Evolutionary conservation across 2,113 vertebrate species (phyloP), one percentile per base, ranked within the genome.

Genomic region (Donacobius atricapilla): DNA sequence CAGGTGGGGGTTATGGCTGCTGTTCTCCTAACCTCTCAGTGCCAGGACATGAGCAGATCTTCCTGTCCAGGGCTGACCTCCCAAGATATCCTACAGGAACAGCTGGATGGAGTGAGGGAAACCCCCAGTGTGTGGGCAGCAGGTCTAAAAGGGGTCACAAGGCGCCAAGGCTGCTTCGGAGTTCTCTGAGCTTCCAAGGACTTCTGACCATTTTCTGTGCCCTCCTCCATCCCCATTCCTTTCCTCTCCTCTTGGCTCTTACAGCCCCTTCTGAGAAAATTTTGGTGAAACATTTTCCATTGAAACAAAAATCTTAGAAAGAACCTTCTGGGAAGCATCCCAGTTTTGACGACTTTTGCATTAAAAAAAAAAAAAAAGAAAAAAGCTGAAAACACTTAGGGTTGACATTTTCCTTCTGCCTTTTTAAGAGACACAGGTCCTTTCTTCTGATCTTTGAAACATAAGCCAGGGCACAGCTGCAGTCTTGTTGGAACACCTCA

Each of bases 401-500:
- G 20, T 63, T 70, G 64, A 58, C 60, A 42, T 83, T 86, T 91
- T 53, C 40, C 45, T 77, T 81, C 47, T 60, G 21, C 25, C 15
- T 87, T 83, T 87, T 78, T 35, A 68, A 65, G 56, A 50, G 16
- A 75, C 64, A 91, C 28, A 60, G 31, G 23, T 78, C 56, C 51
- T 82, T 95, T 96, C 64, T 89, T 79, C 25, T 60, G 30, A 54
- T 80, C 37, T 69, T 68, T 81, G 78, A 89, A 79, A 68, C 31
- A 4, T 48, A 94, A 95, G n/a, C 51, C 24, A 25, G 27, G 37
- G 35, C 69, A 81, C 72, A 94, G 69, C 77, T 93, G 42, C 39
- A 84, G 27, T 69, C 51, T 75, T 89, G 54, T 70, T 4, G 1
- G 47, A 82, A 71, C 47, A 93, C 73, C 45, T 94, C 87, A 66